A percentile compares a stretch with the other conserved stretches of the same genome.
phyloP scores from a whole-genome alignment of 2,888 invertebrate genomes.

The Hipparchia semele region DNA sequence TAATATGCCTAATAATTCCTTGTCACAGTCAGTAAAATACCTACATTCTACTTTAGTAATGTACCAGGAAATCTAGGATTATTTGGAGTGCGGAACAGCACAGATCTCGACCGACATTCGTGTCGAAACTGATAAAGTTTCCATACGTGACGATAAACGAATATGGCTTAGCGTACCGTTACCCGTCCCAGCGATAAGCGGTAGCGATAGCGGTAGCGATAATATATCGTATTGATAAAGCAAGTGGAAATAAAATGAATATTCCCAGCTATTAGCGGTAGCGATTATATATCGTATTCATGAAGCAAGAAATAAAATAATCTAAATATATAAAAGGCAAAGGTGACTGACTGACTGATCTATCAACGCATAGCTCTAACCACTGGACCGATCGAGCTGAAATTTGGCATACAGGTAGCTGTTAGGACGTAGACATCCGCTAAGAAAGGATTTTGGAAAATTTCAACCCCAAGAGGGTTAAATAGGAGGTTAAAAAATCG shows the following conservation, averaged over 20 bases:
- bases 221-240: not conserved
- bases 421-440: too few species aligned
- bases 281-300: too few species aligned
- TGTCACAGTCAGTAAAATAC: not conserved
- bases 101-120: conserved; percentile 35
- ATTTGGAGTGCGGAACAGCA: not conserved
- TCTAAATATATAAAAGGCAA: too few species aligned
- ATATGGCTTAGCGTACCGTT: conserved; percentile 40
- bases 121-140: conserved; percentile 42
- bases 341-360: too few species aligned
- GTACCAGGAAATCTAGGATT: conserved; percentile 1
- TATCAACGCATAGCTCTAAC: too few species aligned
- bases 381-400: too few species aligned
- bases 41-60: not conserved
- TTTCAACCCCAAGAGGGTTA: too few species aligned
- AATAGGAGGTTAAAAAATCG: too few species aligned
- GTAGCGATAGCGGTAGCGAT: too few species aligned
- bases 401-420: too few species aligned
- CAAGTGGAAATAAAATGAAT: not conserved
- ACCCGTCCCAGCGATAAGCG: conserved; percentile 29
- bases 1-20: not conserved
- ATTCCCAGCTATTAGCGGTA: not conserved
- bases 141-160: conserved; percentile 48
- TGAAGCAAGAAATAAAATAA: too few species aligned
- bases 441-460: too few species aligned